Percentiles rank a stretch among this genome's conserved stretches.
Conservation (phyloP, 2,888 invertebrate genomes). For the Oegoconia quadripuncta region DNA sequence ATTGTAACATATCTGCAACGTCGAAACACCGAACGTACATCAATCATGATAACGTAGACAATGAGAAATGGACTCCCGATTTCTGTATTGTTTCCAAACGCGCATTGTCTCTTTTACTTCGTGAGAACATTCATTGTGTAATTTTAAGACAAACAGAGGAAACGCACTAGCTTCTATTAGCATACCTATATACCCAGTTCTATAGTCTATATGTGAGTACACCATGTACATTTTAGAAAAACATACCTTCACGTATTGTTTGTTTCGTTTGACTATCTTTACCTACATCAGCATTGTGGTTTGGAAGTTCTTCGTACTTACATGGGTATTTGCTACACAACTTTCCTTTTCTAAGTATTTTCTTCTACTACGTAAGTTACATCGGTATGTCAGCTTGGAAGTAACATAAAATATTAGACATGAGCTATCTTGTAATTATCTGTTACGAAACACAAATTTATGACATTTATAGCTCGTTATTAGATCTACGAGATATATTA, state of each 20-base stretch:
- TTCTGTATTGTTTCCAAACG: conserved; percentile 25
- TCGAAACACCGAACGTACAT: conserved; percentile 2
- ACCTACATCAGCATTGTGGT: too few species aligned
- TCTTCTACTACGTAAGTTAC: too few species aligned
- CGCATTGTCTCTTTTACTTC: conserved; percentile 26
- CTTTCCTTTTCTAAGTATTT: too few species aligned
- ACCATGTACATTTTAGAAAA: conserved; percentile 20
- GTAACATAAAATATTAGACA: too few species aligned
- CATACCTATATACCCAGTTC: conserved; percentile 14
- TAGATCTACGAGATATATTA: too few species aligned
- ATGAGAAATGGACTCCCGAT: conserved; percentile 27
- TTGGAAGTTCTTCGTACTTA: too few species aligned
- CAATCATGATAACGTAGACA: conserved; percentile 29
- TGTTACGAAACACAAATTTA: too few species aligned
- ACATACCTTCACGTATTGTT: conserved; percentile 6
- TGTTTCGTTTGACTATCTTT: background rate
- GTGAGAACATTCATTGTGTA: conserved; percentile 35
- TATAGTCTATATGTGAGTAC: too few species aligned
- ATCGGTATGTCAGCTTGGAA: too few species aligned
- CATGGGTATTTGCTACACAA: too few species aligned
- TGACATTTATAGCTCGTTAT: too few species aligned
- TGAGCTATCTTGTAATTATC: too few species aligned
- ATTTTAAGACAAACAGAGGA: conserved; percentile 36
- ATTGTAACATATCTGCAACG: background rate
- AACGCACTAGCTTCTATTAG: conserved; percentile 29